phyloP scores from a whole-genome alignment of 2,888 invertebrate genomes.

The Mesorhabditis belari region DNA sequence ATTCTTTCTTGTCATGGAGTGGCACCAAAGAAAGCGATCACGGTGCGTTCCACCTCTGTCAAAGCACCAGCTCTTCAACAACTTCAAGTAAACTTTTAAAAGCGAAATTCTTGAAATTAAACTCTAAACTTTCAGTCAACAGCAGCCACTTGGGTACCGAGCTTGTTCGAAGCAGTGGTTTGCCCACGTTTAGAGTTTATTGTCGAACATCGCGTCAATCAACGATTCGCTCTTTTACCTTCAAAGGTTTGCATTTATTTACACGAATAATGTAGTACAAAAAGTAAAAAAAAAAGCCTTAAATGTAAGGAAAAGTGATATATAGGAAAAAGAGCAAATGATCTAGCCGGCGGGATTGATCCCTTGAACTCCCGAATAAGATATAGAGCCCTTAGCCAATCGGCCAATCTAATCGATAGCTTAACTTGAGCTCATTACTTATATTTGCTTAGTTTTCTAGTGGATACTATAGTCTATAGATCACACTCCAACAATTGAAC shows the following conservation, averaged over 20 bases:
- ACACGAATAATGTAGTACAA: too few relatives aligned
- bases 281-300: too few relatives aligned
- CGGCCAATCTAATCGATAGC: too few relatives aligned
- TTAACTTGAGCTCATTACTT: too few relatives aligned
- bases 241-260: constrained; percentile 17
- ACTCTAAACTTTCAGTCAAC: background rate
- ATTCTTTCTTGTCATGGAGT: constrained; percentile 14
- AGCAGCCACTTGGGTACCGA: background rate
- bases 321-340: too few relatives aligned
- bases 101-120: background rate
- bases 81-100: background rate
- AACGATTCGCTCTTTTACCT: constrained; percentile 38
- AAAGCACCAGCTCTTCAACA: background rate
- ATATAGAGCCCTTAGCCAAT: too few relatives aligned
- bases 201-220: constrained; percentile 25
- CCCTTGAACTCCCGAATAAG: too few relatives aligned
- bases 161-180: constrained; percentile 17
- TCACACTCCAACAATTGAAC: constrained; percentile 37
- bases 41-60: background rate
- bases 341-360: too few relatives aligned
- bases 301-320: too few relatives aligned
- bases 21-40: too few relatives aligned
- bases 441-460: too few relatives aligned
- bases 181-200: constrained; percentile 23
- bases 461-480: constrained; percentile 2